Base-by-base conservation (phyloP, 2,888 invertebrate genomes). In the Nomada goodeniana region DNA sequence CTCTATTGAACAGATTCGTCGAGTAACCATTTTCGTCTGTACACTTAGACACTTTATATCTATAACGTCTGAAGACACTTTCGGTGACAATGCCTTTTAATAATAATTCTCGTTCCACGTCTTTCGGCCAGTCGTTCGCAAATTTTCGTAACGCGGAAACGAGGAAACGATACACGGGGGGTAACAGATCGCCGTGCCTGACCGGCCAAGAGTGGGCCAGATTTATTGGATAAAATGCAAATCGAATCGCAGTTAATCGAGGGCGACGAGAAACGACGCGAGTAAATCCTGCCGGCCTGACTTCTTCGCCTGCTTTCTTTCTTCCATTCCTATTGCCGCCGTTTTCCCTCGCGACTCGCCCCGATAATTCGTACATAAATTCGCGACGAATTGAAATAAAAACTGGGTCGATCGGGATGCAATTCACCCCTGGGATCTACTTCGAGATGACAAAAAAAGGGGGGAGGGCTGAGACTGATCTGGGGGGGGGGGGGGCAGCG, bases 221-320 rank as follows among this genome's bases (percentile, higher is more conserved):
- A 89, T 91, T 90, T 90, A 90, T 89, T 84, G 85, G 88, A 87
- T 87, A 85, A 89, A 90, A 92, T 91, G 91, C 89, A 91, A 91
- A 92, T 91, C 86, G 86, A 91, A 91, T 91, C 85, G 87, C 89
- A 89, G 90, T 90, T 90, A 90, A 88, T 36, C 87, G 83, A 84
- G 83, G 78, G 83, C 74, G 78, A 76, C 79, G 86, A 73, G 84
- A 75, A 82, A 80, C 76, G 85, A 80, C 71, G 79, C 82, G 84
- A 79, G 88, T 84, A 88, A 88, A 88, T 88, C 83, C 87, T 80
- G 55, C 80, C 68, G 59, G 65, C 78, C 60, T 26, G 72, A 61
- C 44, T 72, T 64, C 75, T 76, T 60, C 47, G 52, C 61, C 64
- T 60, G 59, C 53, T 68, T 68, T 57, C 70, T 68, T 70, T 74